Conservation (phyloP, 1,140 invertebrate genomes). For the Battus philenor region DNA sequence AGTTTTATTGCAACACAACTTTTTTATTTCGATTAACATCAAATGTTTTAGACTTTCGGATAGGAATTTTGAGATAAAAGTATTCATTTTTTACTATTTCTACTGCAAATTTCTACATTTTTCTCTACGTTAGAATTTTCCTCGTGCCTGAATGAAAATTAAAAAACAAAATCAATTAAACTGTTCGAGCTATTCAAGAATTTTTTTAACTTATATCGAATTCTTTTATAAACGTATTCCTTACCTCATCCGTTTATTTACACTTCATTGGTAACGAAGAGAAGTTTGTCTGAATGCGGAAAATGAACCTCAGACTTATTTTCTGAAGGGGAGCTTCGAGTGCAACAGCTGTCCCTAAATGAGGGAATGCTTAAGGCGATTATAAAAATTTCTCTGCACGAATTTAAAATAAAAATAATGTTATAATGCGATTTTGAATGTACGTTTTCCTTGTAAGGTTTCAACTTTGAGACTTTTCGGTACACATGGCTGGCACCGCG, state of each 20-base stretch:
- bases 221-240: no score
- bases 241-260: background rate
- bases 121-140: no score
- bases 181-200: no score
- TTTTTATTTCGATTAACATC: no score
- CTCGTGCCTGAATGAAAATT: no score
- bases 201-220: no score
- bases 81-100: no score
- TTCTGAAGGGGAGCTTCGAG: slow-evolving; percentile 29
- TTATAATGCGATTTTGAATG: slow-evolving; percentile 60
- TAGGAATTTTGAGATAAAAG: no score
- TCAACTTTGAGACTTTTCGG: slow-evolving; percentile 28
- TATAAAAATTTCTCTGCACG: slow-evolving; percentile 52
- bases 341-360: slow-evolving; percentile 61
- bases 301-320: slow-evolving; percentile 40
- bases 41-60: no score
- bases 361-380: slow-evolving; percentile 72
- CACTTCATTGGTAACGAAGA: slow-evolving; percentile 1
- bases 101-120: no score
- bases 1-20: no score
- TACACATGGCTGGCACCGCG: slow-evolving; percentile 4
- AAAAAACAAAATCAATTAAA: no score
- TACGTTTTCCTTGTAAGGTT: slow-evolving; percentile 46
- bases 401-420: slow-evolving; percentile 70
- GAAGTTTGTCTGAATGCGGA: background rate